Conservation (phyloP, 1,140 invertebrate species). For the Leptinotarsa texana region DNA sequence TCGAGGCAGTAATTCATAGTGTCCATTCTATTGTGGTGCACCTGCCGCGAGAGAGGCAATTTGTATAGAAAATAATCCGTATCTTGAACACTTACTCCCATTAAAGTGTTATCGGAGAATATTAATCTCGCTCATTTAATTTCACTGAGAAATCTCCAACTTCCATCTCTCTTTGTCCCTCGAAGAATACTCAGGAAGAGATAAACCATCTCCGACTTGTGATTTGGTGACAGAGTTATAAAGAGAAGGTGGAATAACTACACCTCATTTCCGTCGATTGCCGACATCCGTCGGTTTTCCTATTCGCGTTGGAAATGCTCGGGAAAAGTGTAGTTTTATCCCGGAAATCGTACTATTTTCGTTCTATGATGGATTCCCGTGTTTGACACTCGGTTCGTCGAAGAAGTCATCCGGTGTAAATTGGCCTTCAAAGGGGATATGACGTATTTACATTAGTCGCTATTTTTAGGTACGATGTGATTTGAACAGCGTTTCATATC, state of each 20-base stretch:
- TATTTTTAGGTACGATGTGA: too few species aligned
- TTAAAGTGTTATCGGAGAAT: constrained; percentile 5
- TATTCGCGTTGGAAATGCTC: not conserved
- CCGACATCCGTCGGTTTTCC: constrained; percentile 4
- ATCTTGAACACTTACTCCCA: constrained; percentile 6
- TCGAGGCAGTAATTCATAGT: constrained; percentile 2
- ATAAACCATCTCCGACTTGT: constrained; percentile 15
- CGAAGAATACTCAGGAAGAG: constrained; percentile 10
- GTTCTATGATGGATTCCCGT: not conserved
- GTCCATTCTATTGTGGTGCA: not conserved
- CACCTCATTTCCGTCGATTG: constrained; percentile 12
- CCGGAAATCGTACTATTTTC: constrained; percentile 2
- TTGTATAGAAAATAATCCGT: constrained; percentile 3
- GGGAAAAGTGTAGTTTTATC: not conserved
- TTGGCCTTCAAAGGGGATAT: too few species aligned
- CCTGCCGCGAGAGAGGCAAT: constrained; percentile 1
- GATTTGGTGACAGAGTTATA: constrained; percentile 23
- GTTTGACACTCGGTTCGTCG: not conserved
- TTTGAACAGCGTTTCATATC: too few species aligned
- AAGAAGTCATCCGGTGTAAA: too few species aligned
- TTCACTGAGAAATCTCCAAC: constrained; percentile 8
- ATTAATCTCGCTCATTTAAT: constrained; percentile 17
- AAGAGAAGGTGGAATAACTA: constrained; percentile 20
- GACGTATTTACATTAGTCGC: too few species aligned
- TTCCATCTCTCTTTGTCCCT: constrained; percentile 5